Evolutionary conservation across 2,797 vertebrate species (phyloP).

Genomic region (Hypotaenidia okinawae): DNA sequence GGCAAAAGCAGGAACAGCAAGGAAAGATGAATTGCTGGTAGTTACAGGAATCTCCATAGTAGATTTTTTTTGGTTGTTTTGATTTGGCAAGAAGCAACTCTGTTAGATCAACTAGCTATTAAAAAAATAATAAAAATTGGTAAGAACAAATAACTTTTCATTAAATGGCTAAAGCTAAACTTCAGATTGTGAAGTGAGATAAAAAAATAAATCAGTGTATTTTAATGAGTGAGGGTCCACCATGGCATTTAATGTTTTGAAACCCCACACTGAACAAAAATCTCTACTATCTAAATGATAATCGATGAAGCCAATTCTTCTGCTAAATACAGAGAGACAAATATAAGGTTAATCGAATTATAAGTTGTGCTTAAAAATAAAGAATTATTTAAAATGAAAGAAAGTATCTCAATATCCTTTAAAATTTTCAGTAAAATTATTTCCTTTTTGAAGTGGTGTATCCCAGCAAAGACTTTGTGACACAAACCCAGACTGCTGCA

Average conservation of each 20-base stretch:
- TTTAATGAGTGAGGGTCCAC: neutral
- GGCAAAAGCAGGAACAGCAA: neutral
- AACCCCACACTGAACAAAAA: neutral
- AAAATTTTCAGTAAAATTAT: neutral
- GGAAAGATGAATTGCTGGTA: neutral
- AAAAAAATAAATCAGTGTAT: neutral
- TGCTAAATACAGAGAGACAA: neutral
- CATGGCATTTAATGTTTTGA: neutral
- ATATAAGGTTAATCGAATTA: neutral
- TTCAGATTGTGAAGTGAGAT: neutral
- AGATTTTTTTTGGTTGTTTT: neutral
- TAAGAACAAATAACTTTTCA: neutral
- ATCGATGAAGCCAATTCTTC: neutral
- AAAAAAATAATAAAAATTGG: neutral
- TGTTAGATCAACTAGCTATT: neutral
- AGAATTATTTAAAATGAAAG: constrained; percentile 1
- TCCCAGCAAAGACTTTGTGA: neutral
- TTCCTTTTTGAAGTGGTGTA: neutral
- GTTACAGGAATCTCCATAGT: neutral
- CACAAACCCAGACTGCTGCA: neutral
- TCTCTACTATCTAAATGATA: neutral
- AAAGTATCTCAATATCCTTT: neutral
- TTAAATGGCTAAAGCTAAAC: neutral
- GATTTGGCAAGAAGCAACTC: neutral
- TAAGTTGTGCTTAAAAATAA: neutral